Percentiles rank a stretch among this genome's conserved stretches.
phyloP scores from a whole-genome alignment of 2,113 vertebrate genomes.

The Aegypius monachus region DNA sequence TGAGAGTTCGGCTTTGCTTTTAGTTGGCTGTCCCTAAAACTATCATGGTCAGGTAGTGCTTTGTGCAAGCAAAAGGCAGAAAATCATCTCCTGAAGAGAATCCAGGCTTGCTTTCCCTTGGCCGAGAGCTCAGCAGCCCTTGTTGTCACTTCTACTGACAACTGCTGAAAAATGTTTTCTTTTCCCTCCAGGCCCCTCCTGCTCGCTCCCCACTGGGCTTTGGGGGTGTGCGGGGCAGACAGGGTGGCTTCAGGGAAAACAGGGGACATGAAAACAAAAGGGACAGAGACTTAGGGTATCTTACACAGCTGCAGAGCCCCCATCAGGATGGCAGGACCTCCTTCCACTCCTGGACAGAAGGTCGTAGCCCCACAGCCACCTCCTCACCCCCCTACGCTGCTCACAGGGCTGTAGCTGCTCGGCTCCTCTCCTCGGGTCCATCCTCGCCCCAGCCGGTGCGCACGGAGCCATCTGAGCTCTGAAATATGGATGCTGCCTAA shows the following conservation, averaged over 20 bases:
- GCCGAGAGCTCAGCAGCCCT: not conserved
- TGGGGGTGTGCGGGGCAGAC: rapidly evolving
- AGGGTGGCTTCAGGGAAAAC: not conserved
- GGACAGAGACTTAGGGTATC: not conserved
- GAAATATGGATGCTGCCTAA: rapidly evolving
- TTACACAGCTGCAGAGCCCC: not conserved
- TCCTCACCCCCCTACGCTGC: rapidly evolving
- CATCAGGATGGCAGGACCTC: not conserved
- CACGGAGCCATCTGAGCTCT: rapidly evolving
- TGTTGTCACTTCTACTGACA: not conserved
- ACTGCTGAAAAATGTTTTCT: not conserved
- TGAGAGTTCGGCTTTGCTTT: not conserved
- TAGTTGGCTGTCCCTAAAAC: rapidly evolving
- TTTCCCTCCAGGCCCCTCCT: not conserved
- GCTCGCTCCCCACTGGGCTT: rapidly evolving
- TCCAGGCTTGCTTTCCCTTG: not conserved
- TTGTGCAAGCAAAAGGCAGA: not conserved
- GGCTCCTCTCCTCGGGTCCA: not conserved
- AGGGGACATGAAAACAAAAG: not conserved
- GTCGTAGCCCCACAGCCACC: rapidly evolving
- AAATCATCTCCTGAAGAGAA: not conserved
- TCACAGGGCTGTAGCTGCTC: rapidly evolving
- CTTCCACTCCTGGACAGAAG: rapidly evolving
- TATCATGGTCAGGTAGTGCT: rapidly evolving
- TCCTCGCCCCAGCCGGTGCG: rapidly evolving